Evolutionary conservation across 2,113 vertebrate genomes (phyloP).

Genomic region (Scomber scombrus): DNA sequence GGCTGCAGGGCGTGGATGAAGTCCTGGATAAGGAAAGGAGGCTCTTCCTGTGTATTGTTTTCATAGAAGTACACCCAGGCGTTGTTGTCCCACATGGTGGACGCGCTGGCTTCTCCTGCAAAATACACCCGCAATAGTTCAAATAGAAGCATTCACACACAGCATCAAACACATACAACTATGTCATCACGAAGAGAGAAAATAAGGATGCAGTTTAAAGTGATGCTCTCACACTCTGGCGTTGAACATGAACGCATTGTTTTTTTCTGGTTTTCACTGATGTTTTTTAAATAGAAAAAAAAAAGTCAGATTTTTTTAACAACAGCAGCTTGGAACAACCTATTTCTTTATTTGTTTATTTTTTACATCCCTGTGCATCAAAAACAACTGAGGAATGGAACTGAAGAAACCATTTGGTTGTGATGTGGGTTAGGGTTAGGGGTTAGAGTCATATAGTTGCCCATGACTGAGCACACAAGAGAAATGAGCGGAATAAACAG

Average conservation of each 20-base stretch:
- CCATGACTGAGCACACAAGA: too few species aligned
- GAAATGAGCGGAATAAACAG: too few species aligned
- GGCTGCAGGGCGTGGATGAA: slow-evolving; percentile 96
- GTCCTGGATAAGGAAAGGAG: slow-evolving; percentile 95
- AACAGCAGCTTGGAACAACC: not conserved
- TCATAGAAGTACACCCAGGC: slow-evolving; percentile 95
- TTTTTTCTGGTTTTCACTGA: too few species aligned
- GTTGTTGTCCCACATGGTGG: slow-evolving; percentile 99
- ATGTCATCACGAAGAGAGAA: not conserved
- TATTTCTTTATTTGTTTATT: too few species aligned
- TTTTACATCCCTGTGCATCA: too few species aligned
- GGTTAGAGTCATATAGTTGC: too few species aligned
- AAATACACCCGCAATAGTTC: slow-evolving; percentile 33
- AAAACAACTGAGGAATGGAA: too few species aligned
- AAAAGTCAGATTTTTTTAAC: not conserved
- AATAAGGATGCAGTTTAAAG: not conserved
- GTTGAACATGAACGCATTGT: not conserved
- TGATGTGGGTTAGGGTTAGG: too few species aligned
- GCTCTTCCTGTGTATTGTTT: slow-evolving; percentile 90
- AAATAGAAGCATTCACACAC: slow-evolving; percentile 16
- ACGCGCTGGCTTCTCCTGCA: slow-evolving; percentile 97
- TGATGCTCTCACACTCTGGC: not conserved
- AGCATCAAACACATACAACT: slow-evolving; percentile 4
- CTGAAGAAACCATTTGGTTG: too few species aligned
- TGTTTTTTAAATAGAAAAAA: too few species aligned